Conservation (phyloP, 1,140 invertebrate species). For the Drosophila ficusphila region DNA sequence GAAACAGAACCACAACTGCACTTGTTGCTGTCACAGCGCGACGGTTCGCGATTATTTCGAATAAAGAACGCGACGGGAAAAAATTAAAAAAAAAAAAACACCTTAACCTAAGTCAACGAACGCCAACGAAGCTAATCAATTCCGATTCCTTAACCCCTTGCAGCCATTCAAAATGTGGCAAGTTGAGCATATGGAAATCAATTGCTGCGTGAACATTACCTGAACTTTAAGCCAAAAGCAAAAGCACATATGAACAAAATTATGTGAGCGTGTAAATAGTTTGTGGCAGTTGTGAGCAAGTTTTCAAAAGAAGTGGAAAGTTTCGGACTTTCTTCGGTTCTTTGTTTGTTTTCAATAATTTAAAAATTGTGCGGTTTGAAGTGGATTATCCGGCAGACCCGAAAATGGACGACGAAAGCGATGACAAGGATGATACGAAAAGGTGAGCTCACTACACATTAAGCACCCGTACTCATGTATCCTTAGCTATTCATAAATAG, state of each 20-base stretch:
- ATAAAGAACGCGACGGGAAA: conserved; percentile 22
- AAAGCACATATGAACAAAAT: conserved; percentile 25
- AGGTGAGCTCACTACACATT: conserved; percentile 84
- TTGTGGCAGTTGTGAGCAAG: conserved; percentile 17
- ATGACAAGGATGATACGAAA: conserved; percentile 89
- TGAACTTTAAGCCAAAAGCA: conserved; percentile 22
- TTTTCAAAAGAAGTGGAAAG: conserved; percentile 24
- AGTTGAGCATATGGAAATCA: conserved; percentile 56
- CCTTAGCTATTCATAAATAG: conserved; percentile 46
- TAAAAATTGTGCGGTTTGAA: conserved; percentile 16
- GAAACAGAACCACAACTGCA: conserved; percentile 70
- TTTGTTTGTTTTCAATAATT: conserved; percentile 7
- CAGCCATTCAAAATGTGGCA: conserved; percentile 64
- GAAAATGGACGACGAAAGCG: conserved; percentile 88
- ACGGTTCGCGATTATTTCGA: not conserved
- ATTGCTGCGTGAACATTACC: conserved; percentile 62
- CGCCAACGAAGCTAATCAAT: not conserved
- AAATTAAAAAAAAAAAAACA: not conserved
- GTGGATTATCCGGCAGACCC: conserved; percentile 67
- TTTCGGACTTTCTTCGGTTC: conserved; percentile 12
- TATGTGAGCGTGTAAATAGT: conserved; percentile 41
- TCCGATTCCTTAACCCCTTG: conserved; percentile 4
- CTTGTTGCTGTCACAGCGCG: conserved; percentile 74
- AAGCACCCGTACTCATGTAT: not conserved
- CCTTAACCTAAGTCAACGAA: not conserved